A percentile compares a stretch with the other conserved stretches of the same genome.
These are phyloP conservation scores for Pan troglodytes DNA, from an alignment of 2,113 vertebrate species.

Conservation along the genomic window NHGRI_mPanTro3-v2.1_pri NC_072411.2:124882001-124882500, in stretches of 20 bases:
- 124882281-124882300: background rate
- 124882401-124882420: background rate
- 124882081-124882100: background rate
- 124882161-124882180: background rate
- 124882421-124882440: background rate
- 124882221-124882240: background rate
- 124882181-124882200: background rate
- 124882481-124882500: background rate
- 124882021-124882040: too few species aligned
- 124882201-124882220: background rate
- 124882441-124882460: background rate
- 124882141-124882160: background rate
- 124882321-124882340: background rate
- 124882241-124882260: background rate
- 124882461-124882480: background rate
- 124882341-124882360: background rate
- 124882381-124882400: fast-evolving
- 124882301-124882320: background rate
- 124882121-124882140: background rate
- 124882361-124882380: background rate
- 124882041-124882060: too few species aligned
- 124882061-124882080: background rate
- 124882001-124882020: too few species aligned
- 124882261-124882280: background rate
- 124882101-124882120: background rate